phyloP scores from a whole-genome alignment of 2,888 invertebrate species.

The Drosophila imparisetae region DNA sequence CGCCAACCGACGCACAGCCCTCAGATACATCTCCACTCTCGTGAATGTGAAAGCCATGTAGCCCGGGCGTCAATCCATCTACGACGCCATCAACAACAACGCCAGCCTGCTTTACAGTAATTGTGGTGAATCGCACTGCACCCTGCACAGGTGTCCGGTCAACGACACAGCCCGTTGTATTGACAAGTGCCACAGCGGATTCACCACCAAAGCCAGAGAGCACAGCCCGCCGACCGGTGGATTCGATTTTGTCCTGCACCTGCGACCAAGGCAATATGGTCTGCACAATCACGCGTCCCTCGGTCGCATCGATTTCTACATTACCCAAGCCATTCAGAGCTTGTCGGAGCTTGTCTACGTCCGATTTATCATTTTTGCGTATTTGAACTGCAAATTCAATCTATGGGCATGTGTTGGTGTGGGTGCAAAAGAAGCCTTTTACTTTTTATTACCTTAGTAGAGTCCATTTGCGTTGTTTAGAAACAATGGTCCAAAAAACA shows the following conservation, averaged over 20 bases:
- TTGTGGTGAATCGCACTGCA: slow-evolving; percentile 89
- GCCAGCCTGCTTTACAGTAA: slow-evolving; percentile 82
- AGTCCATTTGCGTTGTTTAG: slow-evolving; percentile 62
- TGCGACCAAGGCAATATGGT: slow-evolving; percentile 83
- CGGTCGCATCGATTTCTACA: slow-evolving; percentile 76
- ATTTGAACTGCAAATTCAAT: slow-evolving; percentile 89
- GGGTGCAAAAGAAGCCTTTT: not conserved
- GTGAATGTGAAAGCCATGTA: slow-evolving; percentile 86
- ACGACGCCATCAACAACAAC: slow-evolving; percentile 93
- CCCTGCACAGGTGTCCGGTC: slow-evolving; percentile 87
- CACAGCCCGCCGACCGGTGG: slow-evolving; percentile 90
- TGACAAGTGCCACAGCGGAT: slow-evolving; percentile 91
- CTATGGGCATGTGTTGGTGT: slow-evolving; percentile 74
- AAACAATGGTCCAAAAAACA: not conserved
- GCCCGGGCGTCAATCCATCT: slow-evolving; percentile 90
- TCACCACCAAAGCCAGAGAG: slow-evolving; percentile 92
- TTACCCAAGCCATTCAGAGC: slow-evolving; percentile 84
- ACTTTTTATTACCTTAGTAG: slow-evolving; percentile 69
- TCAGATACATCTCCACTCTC: slow-evolving; percentile 90
- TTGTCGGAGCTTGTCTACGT: slow-evolving; percentile 67
- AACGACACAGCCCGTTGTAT: slow-evolving; percentile 80
- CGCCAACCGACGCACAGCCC: slow-evolving; percentile 87
- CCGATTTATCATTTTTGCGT: slow-evolving; percentile 85
- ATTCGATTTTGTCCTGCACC: slow-evolving; percentile 85
- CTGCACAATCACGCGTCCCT: slow-evolving; percentile 82